phyloP scores from a whole-genome alignment of 2,113 vertebrate species.

The Pardalotus punctatus region DNA sequence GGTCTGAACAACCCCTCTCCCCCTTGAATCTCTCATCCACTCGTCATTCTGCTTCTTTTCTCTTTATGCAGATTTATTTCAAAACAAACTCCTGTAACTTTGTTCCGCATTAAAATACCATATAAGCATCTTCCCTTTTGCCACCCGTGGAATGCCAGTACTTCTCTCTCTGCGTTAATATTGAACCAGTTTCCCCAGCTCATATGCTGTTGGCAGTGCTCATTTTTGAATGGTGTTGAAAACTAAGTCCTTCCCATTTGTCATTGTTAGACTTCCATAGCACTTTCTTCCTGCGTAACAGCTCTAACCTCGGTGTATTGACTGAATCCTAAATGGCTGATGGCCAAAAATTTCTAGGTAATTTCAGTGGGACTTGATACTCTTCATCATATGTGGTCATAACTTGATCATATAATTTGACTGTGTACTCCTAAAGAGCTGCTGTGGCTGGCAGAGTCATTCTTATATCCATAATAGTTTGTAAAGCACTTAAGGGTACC shows the following conservation, averaged over 20 bases:
- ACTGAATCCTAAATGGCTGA: constrained; percentile 46
- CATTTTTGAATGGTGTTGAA: background rate
- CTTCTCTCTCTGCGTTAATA: background rate
- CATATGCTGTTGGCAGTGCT: background rate
- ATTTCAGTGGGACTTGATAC: constrained; percentile 56
- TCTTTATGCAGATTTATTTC: background rate
- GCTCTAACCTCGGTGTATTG: constrained; percentile 13
- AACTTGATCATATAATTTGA: constrained; percentile 58
- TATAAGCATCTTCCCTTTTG: background rate
- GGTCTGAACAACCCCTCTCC: background rate
- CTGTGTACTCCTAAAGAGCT: constrained; percentile 65
- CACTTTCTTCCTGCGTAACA: constrained; percentile 31
- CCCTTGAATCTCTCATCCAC: background rate
- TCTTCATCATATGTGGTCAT: constrained; percentile 63
- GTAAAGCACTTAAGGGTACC: constrained; percentile 69
- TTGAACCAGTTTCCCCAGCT: constrained; percentile 3
- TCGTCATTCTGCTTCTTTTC: background rate
- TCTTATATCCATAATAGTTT: constrained; percentile 68
- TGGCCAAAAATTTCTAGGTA: constrained; percentile 52
- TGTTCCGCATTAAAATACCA: background rate
- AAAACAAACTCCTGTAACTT: background rate
- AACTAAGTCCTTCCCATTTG: constrained; percentile 16
- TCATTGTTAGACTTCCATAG: constrained; percentile 34
- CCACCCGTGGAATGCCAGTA: background rate
- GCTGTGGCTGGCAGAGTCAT: constrained; percentile 57